Evolutionary conservation across 2,888 invertebrate species (phyloP).

Genomic region (Pherbina coryleti): DNA sequence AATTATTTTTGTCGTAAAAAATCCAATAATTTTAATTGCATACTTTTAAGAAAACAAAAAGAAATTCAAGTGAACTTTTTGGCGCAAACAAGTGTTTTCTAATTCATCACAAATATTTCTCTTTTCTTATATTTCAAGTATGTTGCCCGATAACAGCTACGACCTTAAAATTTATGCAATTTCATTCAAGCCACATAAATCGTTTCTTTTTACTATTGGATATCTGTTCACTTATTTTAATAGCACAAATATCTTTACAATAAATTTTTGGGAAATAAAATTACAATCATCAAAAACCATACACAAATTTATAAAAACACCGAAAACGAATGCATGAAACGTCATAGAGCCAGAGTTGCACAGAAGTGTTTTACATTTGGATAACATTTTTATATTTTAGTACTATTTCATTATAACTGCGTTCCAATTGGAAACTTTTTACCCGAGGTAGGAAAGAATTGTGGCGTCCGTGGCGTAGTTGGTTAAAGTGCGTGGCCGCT

Average conservation of each 20-base stretch:
- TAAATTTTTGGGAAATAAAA: slow-evolving; percentile 52
- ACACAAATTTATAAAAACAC: too few species aligned
- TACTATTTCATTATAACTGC: too few species aligned
- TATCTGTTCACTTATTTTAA: not conserved
- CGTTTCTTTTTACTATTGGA: too few species aligned
- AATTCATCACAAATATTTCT: not conserved
- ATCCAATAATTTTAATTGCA: slow-evolving; percentile 39
- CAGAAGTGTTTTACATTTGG: too few species aligned
- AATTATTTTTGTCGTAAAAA: not conserved
- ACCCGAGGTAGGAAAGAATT: too few species aligned
- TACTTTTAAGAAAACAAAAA: slow-evolving; percentile 39
- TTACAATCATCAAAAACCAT: not conserved
- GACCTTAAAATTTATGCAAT: not conserved
- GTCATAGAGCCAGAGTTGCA: not conserved
- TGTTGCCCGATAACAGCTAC: not conserved
- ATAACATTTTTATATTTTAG: too few species aligned
- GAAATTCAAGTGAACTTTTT: not conserved
- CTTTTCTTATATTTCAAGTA: not conserved
- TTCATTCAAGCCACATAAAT: not conserved
- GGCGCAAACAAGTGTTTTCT: not conserved
- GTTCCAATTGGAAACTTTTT: too few species aligned
- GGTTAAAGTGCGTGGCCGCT: too few species aligned
- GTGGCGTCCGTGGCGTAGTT: too few species aligned
- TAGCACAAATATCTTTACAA: slow-evolving; percentile 47
- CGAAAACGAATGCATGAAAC: not conserved